Evolutionary conservation across 1,140 invertebrate species (phyloP).

Genomic region (Drosophila albomicans): DNA sequence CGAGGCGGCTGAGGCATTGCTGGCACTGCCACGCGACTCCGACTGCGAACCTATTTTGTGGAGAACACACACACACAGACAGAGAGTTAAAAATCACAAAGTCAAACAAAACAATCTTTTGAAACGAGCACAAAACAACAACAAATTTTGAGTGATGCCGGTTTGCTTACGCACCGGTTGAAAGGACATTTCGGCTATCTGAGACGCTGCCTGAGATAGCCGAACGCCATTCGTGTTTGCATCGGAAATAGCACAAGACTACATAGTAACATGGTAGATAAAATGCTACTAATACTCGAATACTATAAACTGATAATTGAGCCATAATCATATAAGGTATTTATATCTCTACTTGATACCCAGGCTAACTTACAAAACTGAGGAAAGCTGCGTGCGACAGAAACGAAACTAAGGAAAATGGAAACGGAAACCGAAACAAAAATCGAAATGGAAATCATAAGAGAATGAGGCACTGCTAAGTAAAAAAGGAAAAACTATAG

Average conservation of each 20-base stretch:
- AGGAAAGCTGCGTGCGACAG: conserved; percentile 45
- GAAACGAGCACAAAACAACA: conserved; percentile 27
- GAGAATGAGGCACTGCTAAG: conserved; percentile 26
- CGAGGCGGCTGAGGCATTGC: conserved; percentile 79
- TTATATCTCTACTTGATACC: conserved; percentile 14
- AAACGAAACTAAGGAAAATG: conserved; percentile 37
- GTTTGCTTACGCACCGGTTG: conserved; percentile 7
- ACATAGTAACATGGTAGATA: conserved; percentile 21
- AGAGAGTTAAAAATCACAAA: conserved; percentile 14
- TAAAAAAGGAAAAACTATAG: conserved; percentile 12
- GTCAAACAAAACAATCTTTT: conserved; percentile 25
- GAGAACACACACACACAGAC: background rate
- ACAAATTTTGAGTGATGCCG: conserved; percentile 12
- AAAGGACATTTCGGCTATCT: conserved; percentile 18
- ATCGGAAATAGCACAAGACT: conserved; percentile 28
- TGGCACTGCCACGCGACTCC: conserved; percentile 73
- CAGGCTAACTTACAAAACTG: conserved; percentile 30
- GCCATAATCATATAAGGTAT: conserved; percentile 6
- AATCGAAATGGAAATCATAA: conserved; percentile 52
- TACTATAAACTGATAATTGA: conserved; percentile 22
- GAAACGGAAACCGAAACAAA: conserved; percentile 19
- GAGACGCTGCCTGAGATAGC: conserved; percentile 3
- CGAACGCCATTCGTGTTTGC: background rate
- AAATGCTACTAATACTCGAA: background rate
- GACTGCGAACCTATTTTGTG: conserved; percentile 58